These are phyloP conservation scores for Haliclystus octoradiatus DNA, from an alignment of 30 jellyfish, hydroid and myxozoan genomes.

Conservation along the genomic window DNA sequence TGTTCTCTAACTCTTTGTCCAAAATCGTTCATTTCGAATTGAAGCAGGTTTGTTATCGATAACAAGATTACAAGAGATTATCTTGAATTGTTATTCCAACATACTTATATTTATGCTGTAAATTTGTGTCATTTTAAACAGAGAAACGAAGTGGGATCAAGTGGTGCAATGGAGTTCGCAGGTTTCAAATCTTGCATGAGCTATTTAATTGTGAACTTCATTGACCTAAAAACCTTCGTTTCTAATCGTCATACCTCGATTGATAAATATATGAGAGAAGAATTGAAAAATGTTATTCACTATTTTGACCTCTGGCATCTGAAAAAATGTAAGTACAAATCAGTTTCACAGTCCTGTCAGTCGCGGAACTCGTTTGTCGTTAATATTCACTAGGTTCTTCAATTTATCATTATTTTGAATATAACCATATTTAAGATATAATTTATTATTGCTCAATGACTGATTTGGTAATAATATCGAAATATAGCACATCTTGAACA, in stretches of 20 bases:
- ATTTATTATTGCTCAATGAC: no score
- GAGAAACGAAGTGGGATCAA: slow-evolving; percentile 35
- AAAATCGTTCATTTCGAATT: slow-evolving; percentile 27
- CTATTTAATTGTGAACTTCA: background rate
- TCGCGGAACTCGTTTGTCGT: no score
- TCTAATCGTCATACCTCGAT: slow-evolving; percentile 46
- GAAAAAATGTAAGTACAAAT: slow-evolving; percentile 18
- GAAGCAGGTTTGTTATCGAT: slow-evolving; percentile 20
- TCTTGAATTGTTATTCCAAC: no score
- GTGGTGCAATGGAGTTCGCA: slow-evolving; percentile 19
- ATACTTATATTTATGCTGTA: no score
- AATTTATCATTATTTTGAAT: no score
- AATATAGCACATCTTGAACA: no score
- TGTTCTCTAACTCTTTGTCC: slow-evolving; percentile 8
- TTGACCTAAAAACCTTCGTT: slow-evolving; percentile 19
- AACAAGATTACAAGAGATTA: no score
- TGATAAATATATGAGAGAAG: slow-evolving; percentile 18
- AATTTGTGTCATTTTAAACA: no score
- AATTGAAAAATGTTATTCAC: slow-evolving; percentile 20
- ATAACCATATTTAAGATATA: no score
- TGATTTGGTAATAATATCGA: no score
- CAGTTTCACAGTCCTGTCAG: no score
- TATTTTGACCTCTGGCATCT: slow-evolving; percentile 50
- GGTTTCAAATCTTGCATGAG: slow-evolving; percentile 16
- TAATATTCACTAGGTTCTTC: no score